phyloP scores from a whole-genome alignment of 2,888 invertebrate genomes.

The Electrophaes corylata region DNA sequence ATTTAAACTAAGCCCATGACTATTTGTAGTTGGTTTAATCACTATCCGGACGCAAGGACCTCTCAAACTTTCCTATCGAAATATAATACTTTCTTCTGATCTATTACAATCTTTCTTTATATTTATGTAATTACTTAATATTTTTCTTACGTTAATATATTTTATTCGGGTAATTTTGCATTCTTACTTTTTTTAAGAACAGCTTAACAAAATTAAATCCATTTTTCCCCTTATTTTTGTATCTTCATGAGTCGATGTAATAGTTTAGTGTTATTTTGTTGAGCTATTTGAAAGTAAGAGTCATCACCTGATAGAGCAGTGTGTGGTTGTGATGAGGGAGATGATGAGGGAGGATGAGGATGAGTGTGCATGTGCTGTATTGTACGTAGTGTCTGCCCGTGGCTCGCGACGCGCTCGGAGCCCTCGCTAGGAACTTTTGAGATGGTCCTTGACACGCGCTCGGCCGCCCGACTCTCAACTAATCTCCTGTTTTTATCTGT shows the following conservation, averaged over 20 bases:
- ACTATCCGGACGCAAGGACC: conserved; percentile 88
- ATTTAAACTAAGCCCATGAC: conserved; percentile 30
- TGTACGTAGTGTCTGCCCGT: conserved; percentile 36
- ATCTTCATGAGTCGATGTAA: conserved; percentile 77
- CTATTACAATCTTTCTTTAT: conserved; percentile 47
- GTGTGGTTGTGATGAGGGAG: background rate
- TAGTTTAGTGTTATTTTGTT: conserved; percentile 63
- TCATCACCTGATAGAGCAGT: background rate
- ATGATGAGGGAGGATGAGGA: background rate
- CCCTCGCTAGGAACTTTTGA: conserved; percentile 92
- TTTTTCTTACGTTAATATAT: conserved; percentile 39
- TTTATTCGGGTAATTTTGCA: conserved; percentile 62
- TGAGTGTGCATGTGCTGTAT: conserved; percentile 45
- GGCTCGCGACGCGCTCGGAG: conserved; percentile 39
- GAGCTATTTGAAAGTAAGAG: conserved; percentile 67
- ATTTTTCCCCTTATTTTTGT: conserved; percentile 65
- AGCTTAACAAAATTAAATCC: conserved; percentile 57
- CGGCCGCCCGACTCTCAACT: conserved; percentile 75
- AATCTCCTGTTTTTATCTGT: conserved; percentile 88
- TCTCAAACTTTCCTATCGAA: conserved; percentile 89
- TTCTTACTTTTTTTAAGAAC: conserved; percentile 58
- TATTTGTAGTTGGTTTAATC: conserved; percentile 43
- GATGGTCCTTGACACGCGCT: conserved; percentile 92
- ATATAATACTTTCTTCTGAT: conserved; percentile 54
- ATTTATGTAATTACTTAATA: conserved; percentile 47